These are phyloP conservation scores for Verasper variegatus DNA, from an alignment of 2,113 vertebrate genomes.

Conservation along the genomic window DNA sequence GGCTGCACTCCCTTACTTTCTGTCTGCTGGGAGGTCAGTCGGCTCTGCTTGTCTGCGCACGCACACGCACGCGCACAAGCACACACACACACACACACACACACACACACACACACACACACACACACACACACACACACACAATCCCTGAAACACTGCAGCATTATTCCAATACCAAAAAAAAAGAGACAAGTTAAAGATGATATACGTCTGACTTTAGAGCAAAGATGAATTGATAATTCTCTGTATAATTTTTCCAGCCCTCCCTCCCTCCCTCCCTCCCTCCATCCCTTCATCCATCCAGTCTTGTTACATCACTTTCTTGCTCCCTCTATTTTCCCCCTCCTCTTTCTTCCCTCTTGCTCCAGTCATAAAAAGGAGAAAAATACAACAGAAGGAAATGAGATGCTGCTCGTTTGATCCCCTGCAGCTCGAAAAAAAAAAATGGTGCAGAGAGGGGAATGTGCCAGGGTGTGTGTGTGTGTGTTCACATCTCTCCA, in stretches of 20 bases:
- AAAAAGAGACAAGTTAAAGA: constrained; percentile 53
- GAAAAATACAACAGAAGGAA: constrained; percentile 59
- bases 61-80: neutral
- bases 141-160: constrained; percentile 44
- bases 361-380: constrained; percentile 51
- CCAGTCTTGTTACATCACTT: constrained; percentile 38
- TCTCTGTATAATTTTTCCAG: constrained; percentile 13
- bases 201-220: constrained; percentile 45
- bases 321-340: constrained; percentile 7
- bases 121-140: constrained; percentile 15
- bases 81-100: neutral
- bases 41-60: constrained; percentile 37
- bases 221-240: constrained; percentile 55
- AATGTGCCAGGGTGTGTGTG: constrained; percentile 13
- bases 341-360: constrained; percentile 1
- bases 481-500: neutral
- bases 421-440: constrained; percentile 36
- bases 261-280: neutral
- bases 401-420: constrained; percentile 58
- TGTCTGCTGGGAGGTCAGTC: constrained; percentile 63
- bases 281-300: neutral
- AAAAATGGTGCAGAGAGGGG: constrained; percentile 50
- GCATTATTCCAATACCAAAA: constrained; percentile 62
- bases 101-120: constrained; percentile 24
- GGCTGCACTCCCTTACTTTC: constrained; percentile 68